phyloP scores from a whole-genome alignment of 2,797 vertebrate species.

The Myiotriccus ornatus region DNA sequence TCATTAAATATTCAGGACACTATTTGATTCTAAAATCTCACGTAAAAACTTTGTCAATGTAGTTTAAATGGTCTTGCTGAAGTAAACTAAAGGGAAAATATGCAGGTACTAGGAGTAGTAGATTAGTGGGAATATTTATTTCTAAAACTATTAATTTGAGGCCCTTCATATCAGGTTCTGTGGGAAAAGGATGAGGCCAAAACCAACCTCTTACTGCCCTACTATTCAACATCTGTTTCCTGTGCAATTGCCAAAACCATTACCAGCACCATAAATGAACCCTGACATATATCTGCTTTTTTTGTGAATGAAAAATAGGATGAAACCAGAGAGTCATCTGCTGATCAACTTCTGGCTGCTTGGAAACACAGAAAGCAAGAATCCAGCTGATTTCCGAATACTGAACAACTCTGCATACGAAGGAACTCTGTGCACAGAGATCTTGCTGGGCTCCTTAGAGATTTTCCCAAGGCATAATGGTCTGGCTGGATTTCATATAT shows the following conservation, averaged over 20 bases:
- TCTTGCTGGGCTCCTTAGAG: not conserved
- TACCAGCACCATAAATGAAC: not conserved
- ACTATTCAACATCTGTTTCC: constrained; percentile 40
- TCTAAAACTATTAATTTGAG: not conserved
- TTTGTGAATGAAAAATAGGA: constrained; percentile 24
- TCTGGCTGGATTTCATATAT: not conserved
- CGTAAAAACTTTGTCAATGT: not conserved
- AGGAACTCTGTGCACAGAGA: not conserved
- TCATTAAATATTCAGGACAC: not conserved
- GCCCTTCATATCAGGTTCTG: not conserved
- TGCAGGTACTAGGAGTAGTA: not conserved
- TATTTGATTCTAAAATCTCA: constrained; percentile 9
- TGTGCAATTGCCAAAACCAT: constrained; percentile 20
- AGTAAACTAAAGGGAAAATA: not conserved
- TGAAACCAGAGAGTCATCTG: not conserved
- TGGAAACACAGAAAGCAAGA: not conserved
- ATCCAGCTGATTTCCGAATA: not conserved
- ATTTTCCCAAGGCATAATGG: not conserved
- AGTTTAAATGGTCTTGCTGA: not conserved
- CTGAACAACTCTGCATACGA: not conserved
- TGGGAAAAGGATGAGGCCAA: constrained; percentile 23
- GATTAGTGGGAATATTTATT: constrained; percentile 1
- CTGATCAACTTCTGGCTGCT: not conserved
- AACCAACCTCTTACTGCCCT: not conserved
- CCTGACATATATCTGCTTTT: not conserved